Base-by-base conservation (phyloP, 2,888 invertebrate genomes). In the Mellilla xanthometata region DNA sequence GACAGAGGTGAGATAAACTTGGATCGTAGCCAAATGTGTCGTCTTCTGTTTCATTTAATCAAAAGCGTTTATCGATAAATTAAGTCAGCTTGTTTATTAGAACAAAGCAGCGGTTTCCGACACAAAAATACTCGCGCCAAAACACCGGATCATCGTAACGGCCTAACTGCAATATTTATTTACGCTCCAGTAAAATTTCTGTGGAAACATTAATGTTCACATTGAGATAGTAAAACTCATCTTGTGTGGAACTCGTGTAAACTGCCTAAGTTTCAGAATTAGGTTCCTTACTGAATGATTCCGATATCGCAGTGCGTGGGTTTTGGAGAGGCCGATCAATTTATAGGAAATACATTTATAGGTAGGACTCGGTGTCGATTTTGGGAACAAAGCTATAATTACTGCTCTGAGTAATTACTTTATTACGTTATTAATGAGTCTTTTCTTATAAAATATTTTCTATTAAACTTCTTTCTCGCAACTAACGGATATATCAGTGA, bases 81-180 rank as follows among this genome's bases (percentile, higher is more conserved):
- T 75, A 72, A 65, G 61, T 54, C 58, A 43, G 60, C 39, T 10
- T 66, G 61, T 66, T 66, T 63, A 60, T 52, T 59, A 64, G 54
- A 64, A 66, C 66, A 65, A 63, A 60, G 54, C 68, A 45, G 62
- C 52, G 61, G 72, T 71, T 68, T 59, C 70, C 57, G 59, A 66
- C 65, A 65, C 68, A 63, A 72, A 79, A 80, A 81, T 75, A 77
- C 74, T 76, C 78, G 77, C 69, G 72, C 68, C 60, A 56, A 77
- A 82, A 79, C 73, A 76, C 70, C 68, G 62, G 71, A 72, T 71
- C 43, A 31, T 43, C 39, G 39, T 31, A 27, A 43, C 47, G 43
- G 35, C 35, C 36, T 30, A 39, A 24, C 38, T 11, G 35, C n/a
- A 12, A 31, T 39, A 39, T 40, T 44, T 50, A 45, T 50, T 50